A percentile compares a stretch with the other conserved stretches of the same genome.
These are phyloP conservation scores for Mythimna ferrago DNA, from an alignment of 2,888 invertebrate genomes.

Conservation along the genomic window DNA sequence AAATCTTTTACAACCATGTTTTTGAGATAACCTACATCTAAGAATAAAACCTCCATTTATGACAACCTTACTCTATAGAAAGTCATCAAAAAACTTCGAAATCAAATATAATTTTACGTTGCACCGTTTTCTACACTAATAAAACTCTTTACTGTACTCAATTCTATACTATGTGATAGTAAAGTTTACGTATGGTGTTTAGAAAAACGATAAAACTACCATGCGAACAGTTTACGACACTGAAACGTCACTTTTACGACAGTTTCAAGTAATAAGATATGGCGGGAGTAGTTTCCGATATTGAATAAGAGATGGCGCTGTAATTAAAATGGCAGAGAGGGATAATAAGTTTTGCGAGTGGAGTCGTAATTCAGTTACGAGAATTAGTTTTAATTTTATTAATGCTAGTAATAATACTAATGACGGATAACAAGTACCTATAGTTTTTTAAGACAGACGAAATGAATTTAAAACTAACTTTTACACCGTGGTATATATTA, in stretches of 20 bases:
- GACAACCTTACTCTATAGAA: slow-evolving; percentile 2
- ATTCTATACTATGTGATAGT: slow-evolving; percentile 35
- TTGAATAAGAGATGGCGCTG: slow-evolving; percentile 55
- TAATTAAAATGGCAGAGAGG: slow-evolving; percentile 24
- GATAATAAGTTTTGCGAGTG: slow-evolving; percentile 1
- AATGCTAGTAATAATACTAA: not conserved
- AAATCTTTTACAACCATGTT: slow-evolving; percentile 20
- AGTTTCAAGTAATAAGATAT: slow-evolving; percentile 40
- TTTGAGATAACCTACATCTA: slow-evolving; percentile 10
- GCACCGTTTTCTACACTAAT: slow-evolving; percentile 22
- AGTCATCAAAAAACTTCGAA: slow-evolving; percentile 28
- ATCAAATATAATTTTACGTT: slow-evolving; percentile 29
- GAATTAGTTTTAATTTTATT: not conserved
- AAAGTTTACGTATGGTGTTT: slow-evolving; percentile 56
- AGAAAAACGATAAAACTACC: slow-evolving; percentile 63
- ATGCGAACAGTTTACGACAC: slow-evolving; percentile 58
- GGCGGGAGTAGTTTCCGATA: slow-evolving; percentile 40
- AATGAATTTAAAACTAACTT: not conserved
- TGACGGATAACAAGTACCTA: too few relatives aligned
- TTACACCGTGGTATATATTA: too few relatives aligned
- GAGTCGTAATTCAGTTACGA: not conserved
- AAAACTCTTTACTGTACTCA: slow-evolving; percentile 51
- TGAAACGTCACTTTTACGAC: slow-evolving; percentile 45
- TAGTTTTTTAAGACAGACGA: not conserved
- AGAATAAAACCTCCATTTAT: slow-evolving; percentile 4